Evolutionary conservation across 2,888 invertebrate genomes (phyloP), one percentile per base, ranked within the genome.

Genomic region (Microchrysa polita): DNA sequence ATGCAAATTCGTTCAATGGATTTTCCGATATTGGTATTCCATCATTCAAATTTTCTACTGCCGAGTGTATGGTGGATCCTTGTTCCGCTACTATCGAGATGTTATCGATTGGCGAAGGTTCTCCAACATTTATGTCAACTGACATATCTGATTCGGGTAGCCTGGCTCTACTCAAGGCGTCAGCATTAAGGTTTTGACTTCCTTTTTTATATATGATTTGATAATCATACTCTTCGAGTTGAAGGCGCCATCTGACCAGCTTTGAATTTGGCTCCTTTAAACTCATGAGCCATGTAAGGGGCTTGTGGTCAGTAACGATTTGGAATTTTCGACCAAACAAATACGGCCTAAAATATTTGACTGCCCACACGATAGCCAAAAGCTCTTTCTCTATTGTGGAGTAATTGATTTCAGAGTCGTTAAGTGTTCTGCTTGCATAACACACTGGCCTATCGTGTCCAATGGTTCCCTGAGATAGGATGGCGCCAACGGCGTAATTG

Each of bases 301-400:
- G 82, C 69, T 80, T 77, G 73, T 85, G 84, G 69, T 85, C 84
- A 0, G 83, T 84, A 1, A 81, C 79, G 0, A 85, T 82, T 0
- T 74, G 79, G 48, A 85, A 84, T 67, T 79, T 79, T 27, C 77
- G 77, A 1, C 82, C 82, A 57, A 80, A 82, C 7, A 83, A 9
- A 40, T 82, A 82, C 0, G 80, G 81, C 44, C 81, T 48, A 52
- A 82, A 82, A 67, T 81, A 79, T 76, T 82, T 81, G 0, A 77
- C 75, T 0, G 80, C 81, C 80, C 80, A 81, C 0, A 82, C 78
- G 12, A 83, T 80, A 0, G 77, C 78, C 48, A 82, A 44, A 1
- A 82, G 65, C 77, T 83, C 82, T 59, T 81, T 82, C 73, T 83
- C 81, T 14, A 81, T 79, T 0, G 79, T 78, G 1, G 75, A 74